Conservation (phyloP, 2,113 vertebrate species). For the Phoenicopterus ruber region DNA sequence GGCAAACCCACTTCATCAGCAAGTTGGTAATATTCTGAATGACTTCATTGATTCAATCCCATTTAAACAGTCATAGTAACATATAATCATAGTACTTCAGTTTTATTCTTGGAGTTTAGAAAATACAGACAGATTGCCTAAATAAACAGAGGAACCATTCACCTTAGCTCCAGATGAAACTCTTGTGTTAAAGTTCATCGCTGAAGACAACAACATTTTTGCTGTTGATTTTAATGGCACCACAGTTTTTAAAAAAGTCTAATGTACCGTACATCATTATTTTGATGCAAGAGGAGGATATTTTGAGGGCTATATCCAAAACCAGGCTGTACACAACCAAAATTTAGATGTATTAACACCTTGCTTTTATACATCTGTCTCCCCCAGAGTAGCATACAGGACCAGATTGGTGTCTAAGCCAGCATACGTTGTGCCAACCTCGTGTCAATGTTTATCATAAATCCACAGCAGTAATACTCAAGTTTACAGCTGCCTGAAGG, state of each 20-base stretch:
- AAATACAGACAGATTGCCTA: background rate
- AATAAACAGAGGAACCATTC: background rate
- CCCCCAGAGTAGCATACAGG: background rate
- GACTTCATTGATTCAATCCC: background rate
- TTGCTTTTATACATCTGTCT: background rate
- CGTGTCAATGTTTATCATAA: background rate
- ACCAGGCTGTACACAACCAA: background rate
- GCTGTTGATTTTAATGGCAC: background rate
- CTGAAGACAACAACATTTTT: background rate
- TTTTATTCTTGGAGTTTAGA: background rate
- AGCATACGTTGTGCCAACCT: accelerated
- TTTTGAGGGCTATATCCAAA: background rate
- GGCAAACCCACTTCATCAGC: background rate
- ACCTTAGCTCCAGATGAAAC: background rate
- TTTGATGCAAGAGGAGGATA: background rate
- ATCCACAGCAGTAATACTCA: background rate
- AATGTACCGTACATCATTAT: background rate
- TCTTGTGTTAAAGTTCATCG: background rate
- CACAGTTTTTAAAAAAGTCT: background rate
- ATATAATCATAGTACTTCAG: background rate
- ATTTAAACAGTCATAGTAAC: background rate
- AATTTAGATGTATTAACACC: background rate
- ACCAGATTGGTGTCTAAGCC: background rate
- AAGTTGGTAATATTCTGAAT: background rate
- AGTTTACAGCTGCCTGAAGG: background rate